A percentile compares a stretch with the other conserved stretches of the same genome.
These are phyloP conservation scores for Rambutsinella grinnellia DNA, from an alignment of 2,888 invertebrate genomes.

Conservation along the genomic window DNA sequence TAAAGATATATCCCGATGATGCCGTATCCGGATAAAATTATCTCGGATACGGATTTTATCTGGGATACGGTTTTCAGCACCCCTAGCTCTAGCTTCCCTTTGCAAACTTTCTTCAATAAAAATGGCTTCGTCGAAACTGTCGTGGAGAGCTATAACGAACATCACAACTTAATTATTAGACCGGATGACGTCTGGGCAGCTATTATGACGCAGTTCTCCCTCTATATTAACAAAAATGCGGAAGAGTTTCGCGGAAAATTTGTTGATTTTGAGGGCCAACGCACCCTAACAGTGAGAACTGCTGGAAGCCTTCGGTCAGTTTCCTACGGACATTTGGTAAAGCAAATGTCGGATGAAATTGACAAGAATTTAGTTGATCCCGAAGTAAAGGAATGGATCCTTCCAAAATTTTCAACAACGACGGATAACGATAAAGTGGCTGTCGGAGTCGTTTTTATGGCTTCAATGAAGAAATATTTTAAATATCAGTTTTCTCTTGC, in stretches of 20 bases:
- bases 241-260: slow-evolving; percentile 47
- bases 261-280: slow-evolving; percentile 51
- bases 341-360: slow-evolving; percentile 20
- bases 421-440: slow-evolving; percentile 41
- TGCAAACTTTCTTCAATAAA: background rate
- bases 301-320: slow-evolving; percentile 23
- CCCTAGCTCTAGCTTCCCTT: slow-evolving; percentile 16
- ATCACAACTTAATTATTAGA: slow-evolving; percentile 44
- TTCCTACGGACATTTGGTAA: slow-evolving; percentile 32
- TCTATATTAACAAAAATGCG: slow-evolving; percentile 51
- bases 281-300: slow-evolving; percentile 10
- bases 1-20: too few species aligned
- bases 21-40: too few species aligned
- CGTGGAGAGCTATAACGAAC: slow-evolving; percentile 29
- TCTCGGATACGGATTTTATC: too few species aligned
- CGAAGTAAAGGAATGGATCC: slow-evolving; percentile 41
- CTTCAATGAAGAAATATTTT: slow-evolving; percentile 50
- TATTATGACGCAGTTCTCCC: slow-evolving; percentile 54
- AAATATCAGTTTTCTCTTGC: slow-evolving; percentile 22
- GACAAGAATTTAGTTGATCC: slow-evolving; percentile 43
- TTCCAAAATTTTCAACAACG: slow-evolving; percentile 48
- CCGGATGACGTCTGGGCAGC: slow-evolving; percentile 56
- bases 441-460: slow-evolving; percentile 49
- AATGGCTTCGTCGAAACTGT: slow-evolving; percentile 45
- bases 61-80: too few species aligned